These are phyloP conservation scores for Ganaspis sp. DNA, from an alignment of 1,140 invertebrate species.

Conservation along the genomic window DNA sequence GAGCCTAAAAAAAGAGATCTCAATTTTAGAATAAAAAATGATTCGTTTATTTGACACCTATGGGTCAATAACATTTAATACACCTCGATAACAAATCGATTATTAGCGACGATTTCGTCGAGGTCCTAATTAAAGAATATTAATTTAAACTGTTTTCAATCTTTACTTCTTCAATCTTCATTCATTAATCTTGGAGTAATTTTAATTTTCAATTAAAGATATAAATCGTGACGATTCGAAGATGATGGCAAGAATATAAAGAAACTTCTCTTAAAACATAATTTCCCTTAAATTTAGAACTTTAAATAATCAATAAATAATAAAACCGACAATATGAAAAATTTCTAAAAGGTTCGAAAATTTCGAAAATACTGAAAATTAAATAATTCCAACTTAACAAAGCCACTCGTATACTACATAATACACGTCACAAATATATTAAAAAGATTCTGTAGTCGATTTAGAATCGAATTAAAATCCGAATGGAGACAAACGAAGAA, in stretches of 20 bases:
- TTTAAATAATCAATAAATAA: constrained; percentile 29
- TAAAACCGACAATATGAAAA: neutral
- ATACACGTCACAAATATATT: constrained; percentile 51
- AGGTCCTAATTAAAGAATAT: neutral
- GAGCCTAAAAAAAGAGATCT: constrained; percentile 21
- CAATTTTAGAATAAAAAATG: constrained; percentile 42
- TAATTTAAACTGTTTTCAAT: too few relatives aligned
- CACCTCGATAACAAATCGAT: constrained; percentile 13
- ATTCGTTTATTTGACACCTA: constrained; percentile 57
- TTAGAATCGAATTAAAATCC: constrained; percentile 47
- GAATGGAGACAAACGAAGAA: neutral
- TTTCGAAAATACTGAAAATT: constrained; percentile 26
- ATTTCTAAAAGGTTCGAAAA: constrained; percentile 10
- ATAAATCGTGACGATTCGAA: constrained; percentile 12
- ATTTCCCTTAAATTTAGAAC: constrained; percentile 24
- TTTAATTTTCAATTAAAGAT: neutral
- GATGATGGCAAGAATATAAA: constrained; percentile 1
- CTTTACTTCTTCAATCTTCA: too few relatives aligned
- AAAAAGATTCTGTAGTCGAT: constrained; percentile 50
- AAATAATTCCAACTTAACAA: constrained; percentile 20
- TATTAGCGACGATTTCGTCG: neutral
- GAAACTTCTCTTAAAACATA: neutral
- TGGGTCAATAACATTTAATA: constrained; percentile 48
- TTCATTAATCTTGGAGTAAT: neutral
- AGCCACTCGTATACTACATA: constrained; percentile 43